Evolutionary conservation across 2,888 invertebrate species (phyloP).

Genomic region (Pterobdella sp.): DNA sequence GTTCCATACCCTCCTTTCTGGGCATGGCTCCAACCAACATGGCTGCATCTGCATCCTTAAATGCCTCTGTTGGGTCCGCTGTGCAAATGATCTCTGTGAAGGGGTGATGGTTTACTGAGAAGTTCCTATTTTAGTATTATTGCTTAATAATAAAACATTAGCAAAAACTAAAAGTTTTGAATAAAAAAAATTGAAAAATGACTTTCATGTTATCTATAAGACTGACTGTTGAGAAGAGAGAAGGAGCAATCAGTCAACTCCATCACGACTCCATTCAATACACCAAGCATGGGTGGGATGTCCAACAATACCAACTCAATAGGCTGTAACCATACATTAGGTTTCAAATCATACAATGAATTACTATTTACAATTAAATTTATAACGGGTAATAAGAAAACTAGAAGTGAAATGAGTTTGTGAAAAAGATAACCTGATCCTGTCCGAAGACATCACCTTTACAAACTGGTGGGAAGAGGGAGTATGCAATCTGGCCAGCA

Average conservation of each 20-base stretch:
- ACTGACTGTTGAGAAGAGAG: slow-evolving; percentile 67
- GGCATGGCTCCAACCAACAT: slow-evolving; percentile 98
- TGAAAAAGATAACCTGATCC: slow-evolving; percentile 30
- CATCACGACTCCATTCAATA: slow-evolving; percentile 96
- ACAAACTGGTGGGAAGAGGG: slow-evolving; percentile 82
- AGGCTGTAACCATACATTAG: slow-evolving; percentile 51
- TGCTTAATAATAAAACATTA: background rate
- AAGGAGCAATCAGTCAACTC: slow-evolving; percentile 91
- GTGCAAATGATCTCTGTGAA: slow-evolving; percentile 69
- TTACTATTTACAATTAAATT: slow-evolving; percentile 9
- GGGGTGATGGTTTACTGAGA: background rate
- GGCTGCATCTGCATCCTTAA: slow-evolving; percentile 88
- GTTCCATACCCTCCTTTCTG: slow-evolving; percentile 92
- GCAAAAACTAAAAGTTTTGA: background rate
- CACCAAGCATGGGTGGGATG: slow-evolving; percentile 87
- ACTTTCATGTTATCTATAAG: background rate
- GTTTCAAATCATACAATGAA: background rate
- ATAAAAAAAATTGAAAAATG: background rate
- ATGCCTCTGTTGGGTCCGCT: slow-evolving; percentile 79
- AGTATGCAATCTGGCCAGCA: slow-evolving; percentile 97
- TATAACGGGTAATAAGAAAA: slow-evolving; percentile 7
- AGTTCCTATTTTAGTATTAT: background rate
- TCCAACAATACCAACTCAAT: slow-evolving; percentile 82
- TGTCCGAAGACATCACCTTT: slow-evolving; percentile 91
- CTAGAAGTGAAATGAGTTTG: slow-evolving; percentile 7